Evolutionary conservation across 2,888 invertebrate genomes (phyloP).

Genomic region (Microctonus aethiopoides): DNA sequence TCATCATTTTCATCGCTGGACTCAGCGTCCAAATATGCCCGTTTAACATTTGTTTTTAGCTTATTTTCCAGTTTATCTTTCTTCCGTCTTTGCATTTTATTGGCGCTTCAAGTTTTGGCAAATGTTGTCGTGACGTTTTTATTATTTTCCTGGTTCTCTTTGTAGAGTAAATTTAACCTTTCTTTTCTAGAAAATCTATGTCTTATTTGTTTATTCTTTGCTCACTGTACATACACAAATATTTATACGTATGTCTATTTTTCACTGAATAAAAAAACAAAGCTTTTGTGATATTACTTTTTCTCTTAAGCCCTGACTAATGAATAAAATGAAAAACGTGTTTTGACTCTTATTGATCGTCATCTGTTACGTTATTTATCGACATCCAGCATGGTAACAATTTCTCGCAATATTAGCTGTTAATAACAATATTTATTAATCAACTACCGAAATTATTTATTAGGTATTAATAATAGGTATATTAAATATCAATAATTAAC

Average conservation of each 20-base stretch:
- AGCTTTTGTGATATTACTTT: too few relatives aligned
- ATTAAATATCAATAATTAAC: too few relatives aligned
- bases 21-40: slow-evolving; percentile 63
- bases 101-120: slow-evolving; percentile 44
- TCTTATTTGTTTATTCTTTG: background rate
- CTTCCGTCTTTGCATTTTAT: slow-evolving; percentile 61
- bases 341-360: background rate
- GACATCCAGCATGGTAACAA: too few relatives aligned
- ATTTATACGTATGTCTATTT: too few relatives aligned
- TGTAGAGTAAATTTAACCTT: background rate
- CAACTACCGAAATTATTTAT: too few relatives aligned
- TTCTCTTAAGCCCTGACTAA: too few relatives aligned
- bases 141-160: too few relatives aligned
- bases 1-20: slow-evolving; percentile 57
- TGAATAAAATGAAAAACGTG: background rate
- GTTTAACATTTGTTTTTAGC: slow-evolving; percentile 51
- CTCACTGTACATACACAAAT: too few relatives aligned
- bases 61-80: slow-evolving; percentile 56
- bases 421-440: too few relatives aligned
- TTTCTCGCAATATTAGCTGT: too few relatives aligned
- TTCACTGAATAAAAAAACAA: too few relatives aligned
- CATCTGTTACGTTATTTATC: background rate
- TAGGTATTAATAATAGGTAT: too few relatives aligned
- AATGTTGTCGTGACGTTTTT: background rate
- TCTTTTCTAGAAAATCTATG: background rate